Percentiles rank a stretch among this genome's conserved stretches.
Conservation (phyloP, 1,140 invertebrate genomes). For the Leptestheria dahalacensis region DNA sequence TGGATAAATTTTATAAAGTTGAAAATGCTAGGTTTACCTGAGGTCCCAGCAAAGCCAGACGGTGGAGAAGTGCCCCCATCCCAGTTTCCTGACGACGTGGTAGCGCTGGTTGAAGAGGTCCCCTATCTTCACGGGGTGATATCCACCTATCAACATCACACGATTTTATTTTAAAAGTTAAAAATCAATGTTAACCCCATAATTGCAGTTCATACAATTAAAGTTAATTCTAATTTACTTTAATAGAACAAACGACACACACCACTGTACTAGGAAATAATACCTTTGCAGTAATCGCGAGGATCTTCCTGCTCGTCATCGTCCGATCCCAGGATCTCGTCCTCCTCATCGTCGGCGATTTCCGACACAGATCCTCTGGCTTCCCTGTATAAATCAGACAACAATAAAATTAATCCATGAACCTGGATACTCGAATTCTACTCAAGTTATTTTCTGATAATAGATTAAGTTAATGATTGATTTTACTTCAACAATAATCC, state of each 20-base stretch:
- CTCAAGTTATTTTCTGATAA: no score
- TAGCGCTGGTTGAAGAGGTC: conserved; percentile 49
- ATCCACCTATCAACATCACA: conserved; percentile 50
- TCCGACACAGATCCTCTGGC: conserved; percentile 13
- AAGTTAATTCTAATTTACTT: no score
- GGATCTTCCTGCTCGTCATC: conserved; percentile 55
- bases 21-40: not conserved
- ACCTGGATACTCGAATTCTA: no score
- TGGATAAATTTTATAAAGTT: no score
- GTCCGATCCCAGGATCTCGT: conserved; percentile 44
- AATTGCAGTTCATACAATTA: no score
- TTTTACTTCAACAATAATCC: no score
- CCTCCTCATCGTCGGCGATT: conserved; percentile 24
- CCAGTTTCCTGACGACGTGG: conserved; percentile 51
- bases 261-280: no score
- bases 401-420: no score
- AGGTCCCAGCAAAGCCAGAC: conserved; percentile 61
- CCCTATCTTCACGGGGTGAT: conserved; percentile 54
- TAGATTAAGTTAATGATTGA: not conserved
- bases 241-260: no score
- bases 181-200: no score
- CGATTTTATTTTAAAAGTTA: no score
- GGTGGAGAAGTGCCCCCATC: conserved; percentile 60
- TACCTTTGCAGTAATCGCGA: conserved; percentile 45
- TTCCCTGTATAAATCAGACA: no score